These are phyloP conservation scores for Esox masquinongy DNA, from an alignment of 2,797 vertebrate species.

Conservation along the genomic window DNA sequence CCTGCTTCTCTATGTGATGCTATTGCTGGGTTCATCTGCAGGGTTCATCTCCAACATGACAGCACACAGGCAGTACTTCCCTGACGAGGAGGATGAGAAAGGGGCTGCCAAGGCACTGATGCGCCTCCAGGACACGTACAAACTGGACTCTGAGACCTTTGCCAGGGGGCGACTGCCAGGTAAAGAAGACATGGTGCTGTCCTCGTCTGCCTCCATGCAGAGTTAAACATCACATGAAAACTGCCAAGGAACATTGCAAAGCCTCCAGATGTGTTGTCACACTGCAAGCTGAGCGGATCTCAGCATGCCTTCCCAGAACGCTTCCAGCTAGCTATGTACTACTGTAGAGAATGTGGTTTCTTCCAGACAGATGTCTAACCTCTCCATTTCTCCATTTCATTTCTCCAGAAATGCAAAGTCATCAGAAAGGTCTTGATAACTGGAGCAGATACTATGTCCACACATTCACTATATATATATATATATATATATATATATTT, in stretches of 20 bases:
- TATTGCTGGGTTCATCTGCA: conserved; percentile 49
- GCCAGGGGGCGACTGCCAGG: conserved; percentile 91
- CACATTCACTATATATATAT: not conserved
- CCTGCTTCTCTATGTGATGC: not conserved
- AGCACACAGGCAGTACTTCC: conserved; percentile 89
- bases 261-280: not conserved
- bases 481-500: too few relatives aligned
- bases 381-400: too few relatives aligned
- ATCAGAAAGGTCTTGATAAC: not conserved
- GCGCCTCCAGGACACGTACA: conserved; percentile 97
- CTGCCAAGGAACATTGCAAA: not conserved
- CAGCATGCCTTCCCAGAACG: not conserved
- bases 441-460: not conserved
- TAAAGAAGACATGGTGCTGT: conserved; percentile 42
- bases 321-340: not conserved
- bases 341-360: not conserved
- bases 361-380: not conserved
- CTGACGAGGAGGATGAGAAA: conserved; percentile 88
- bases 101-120: conserved; percentile 94
- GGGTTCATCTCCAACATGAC: conserved; percentile 95
- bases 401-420: not conserved
- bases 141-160: conserved; percentile 89
- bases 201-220: not conserved
- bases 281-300: not conserved
- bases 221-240: not conserved